Base-by-base conservation (phyloP, 2,888 invertebrate species). In the Gastracanthus pulcherrimus region DNA sequence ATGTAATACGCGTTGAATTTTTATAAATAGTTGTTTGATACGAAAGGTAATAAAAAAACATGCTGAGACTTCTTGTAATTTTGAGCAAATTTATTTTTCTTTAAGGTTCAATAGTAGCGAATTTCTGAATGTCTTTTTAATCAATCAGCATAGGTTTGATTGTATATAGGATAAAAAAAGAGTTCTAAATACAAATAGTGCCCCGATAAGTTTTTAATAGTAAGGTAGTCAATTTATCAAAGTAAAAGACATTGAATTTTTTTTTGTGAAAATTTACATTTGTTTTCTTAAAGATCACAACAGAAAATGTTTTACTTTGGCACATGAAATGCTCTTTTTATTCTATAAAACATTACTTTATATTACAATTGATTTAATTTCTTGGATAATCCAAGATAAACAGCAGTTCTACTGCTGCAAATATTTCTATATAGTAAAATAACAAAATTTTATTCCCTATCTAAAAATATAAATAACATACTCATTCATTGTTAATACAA, bases 1-100 rank as follows among this genome's bases (percentile, higher is more conserved):
- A 51, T 70, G 7, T 55, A 55, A 70, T 70, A 70, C 36, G 70
- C 70, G 70, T 70, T 70, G 70, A 51, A 3, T 55, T 70, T 70
- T 70, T 70, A 55, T 72, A 41, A 38, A 60, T 19, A 6, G n/a
- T 23, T 60, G 29, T n/a, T 60, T 29, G 29, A 72, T 72, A 58
- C 58, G 9, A 60, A 41, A 41, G 41, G 41, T 72, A 72, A 72
- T 72, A 60, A 41, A 72, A n/a, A n/a, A 70, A 48, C 23, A 70
- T 4, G 34, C 11, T 34, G 31, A 34, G 19, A 70, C 34, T 13
- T 66, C 41, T 64, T 9, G n/a, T 26, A 48, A 13, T 13, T 2
- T n/a, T 9, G 1, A 41, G n/a, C n/a, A n/a, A n/a, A n/a, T n/a
- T n/a, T 26, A 2, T 66, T 26, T 38, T 23, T 16, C 23, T n/a